A percentile compares a stretch with the other conserved stretches of the same genome.
Conservation (phyloP, 2,888 invertebrate genomes). For the Hypercompe scribonia region DNA sequence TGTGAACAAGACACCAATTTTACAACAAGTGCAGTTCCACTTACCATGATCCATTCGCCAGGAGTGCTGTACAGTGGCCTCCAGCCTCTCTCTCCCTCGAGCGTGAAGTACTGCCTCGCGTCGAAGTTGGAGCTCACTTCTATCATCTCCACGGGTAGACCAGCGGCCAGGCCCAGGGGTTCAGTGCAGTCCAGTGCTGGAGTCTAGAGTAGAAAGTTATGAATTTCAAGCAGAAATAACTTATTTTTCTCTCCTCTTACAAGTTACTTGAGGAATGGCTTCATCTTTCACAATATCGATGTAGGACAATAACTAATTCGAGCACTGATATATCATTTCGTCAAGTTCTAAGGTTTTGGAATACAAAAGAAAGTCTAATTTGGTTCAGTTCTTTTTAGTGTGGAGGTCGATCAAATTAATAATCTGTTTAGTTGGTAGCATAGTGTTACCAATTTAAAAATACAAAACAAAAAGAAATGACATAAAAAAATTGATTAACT, state of each 20-base stretch:
- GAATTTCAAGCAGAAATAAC: too few relatives aligned
- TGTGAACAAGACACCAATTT: too few relatives aligned
- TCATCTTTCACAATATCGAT: neutral
- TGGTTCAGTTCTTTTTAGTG: too few relatives aligned
- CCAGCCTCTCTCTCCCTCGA: slow-evolving; percentile 87
- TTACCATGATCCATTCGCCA: slow-evolving; percentile 90
- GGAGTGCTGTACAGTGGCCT: slow-evolving; percentile 89
- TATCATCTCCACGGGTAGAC: slow-evolving; percentile 89
- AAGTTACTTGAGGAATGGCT: neutral
- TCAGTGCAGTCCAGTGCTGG: slow-evolving; percentile 87
- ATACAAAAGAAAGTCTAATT: neutral
- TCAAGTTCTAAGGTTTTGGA: neutral
- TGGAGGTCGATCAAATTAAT: neutral
- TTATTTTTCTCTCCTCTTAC: neutral
- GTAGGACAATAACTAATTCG: neutral
- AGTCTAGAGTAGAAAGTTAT: too few relatives aligned
- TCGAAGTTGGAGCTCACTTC: slow-evolving; percentile 88
- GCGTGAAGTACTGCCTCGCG: slow-evolving; percentile 73
- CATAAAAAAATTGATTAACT: too few relatives aligned
- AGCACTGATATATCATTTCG: neutral
- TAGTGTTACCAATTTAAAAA: too few relatives aligned
- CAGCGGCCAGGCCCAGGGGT: slow-evolving; percentile 90
- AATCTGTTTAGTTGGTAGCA: too few relatives aligned
- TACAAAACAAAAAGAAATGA: too few relatives aligned
- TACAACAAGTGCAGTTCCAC: slow-evolving; percentile 10